Base-by-base conservation (phyloP, 2,797 vertebrate species). In the Diceros bicornis region DNA sequence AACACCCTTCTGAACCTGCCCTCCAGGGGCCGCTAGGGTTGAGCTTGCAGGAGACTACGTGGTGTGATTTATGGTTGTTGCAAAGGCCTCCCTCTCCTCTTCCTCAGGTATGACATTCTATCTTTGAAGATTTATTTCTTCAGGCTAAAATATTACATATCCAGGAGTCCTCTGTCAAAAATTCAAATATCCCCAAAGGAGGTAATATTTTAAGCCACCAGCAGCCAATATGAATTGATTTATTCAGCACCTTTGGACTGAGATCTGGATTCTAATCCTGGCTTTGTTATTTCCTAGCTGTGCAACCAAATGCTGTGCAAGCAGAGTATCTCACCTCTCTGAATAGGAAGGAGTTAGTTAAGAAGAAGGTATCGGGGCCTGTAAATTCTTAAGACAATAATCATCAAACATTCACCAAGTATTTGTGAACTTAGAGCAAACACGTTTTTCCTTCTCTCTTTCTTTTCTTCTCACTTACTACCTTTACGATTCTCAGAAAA, bases 181-280 rank as follows among this genome's bases (percentile, higher is more conserved):
- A 66, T 86, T 50, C 78, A 91, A 66, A 55, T 75, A 89, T 34
- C 10, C 5, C 61, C 4, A 1, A 95, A 86, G 52, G 57, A 52
- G 52, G 8, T n/a, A 91, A 50, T 77, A 92, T 84, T 91, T 89
- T 68, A 93, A 96, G 52, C 4, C 32, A 61, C 41, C 8, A 66
- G 37, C 7, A 86, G 75, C 59, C 37, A 44, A 64, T 55, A 83
- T 52, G 55, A 74, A 75, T 41, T 59, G 50, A 68, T 77, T 97
- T 77, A 55, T 88, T 96, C 27, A 32, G 55, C 68, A 89, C 72
- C 20, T 96, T 44, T 89, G 23, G 27, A 95, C 32, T 81, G 68
- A 86, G 57, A 95, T 10, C 34, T 96, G 81, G 64, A 93, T 95
- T 95, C 94, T 85, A 92, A 89, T 55, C 18, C 21, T 68, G n/a